Evolutionary conservation across 2,113 vertebrate species (phyloP), one percentile per base, ranked within the genome.

Genomic region (Neolamprologus hecqui): DNA sequence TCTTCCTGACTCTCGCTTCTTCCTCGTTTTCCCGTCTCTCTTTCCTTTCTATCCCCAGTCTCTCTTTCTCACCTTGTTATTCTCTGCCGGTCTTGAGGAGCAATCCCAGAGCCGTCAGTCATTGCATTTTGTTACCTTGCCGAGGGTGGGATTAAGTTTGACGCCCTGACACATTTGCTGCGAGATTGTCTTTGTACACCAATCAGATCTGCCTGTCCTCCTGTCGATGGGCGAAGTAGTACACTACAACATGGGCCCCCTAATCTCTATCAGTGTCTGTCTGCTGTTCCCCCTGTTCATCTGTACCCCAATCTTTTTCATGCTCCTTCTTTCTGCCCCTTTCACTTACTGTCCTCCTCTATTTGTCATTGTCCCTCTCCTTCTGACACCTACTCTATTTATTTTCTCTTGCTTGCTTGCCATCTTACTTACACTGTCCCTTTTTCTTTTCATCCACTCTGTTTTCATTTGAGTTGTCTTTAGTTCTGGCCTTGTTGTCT

Each of bases 131-230:
- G 86, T 88, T 83, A 89, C 87, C 88, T 87, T 35, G 82, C 87
- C 73, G 81, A 90, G 82, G 84, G 86, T 83, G 87, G 91, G 95
- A 95, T 95, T 92, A 92, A 93, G 90, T 91, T 93, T 92, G 92
- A 95, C 86, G 83, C 84, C 21, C 40, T 49, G 82, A 93, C 93
- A 90, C 68, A 88, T 90, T 93, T 68, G n/a, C 86, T 90, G 80
- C 84, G 86, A 93, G 90, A 88, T 93, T 92, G 93, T 94, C 91
- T 95, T 93, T 95, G 92, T 96, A 87, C 90, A 93, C 94, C 90
- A 94, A 94, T 95, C 95, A 92, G 86, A 93, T 90, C 49, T 86
- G 92, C 42, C 93, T 92, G 93, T 94, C 91, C 87, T 87, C 14
- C 84, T 92, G 92, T 95, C 90, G 82, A 87, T 89, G 10, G 89